Evolutionary conservation across 2,888 invertebrate genomes (phyloP).

Genomic region (Melanophora roralis): DNA sequence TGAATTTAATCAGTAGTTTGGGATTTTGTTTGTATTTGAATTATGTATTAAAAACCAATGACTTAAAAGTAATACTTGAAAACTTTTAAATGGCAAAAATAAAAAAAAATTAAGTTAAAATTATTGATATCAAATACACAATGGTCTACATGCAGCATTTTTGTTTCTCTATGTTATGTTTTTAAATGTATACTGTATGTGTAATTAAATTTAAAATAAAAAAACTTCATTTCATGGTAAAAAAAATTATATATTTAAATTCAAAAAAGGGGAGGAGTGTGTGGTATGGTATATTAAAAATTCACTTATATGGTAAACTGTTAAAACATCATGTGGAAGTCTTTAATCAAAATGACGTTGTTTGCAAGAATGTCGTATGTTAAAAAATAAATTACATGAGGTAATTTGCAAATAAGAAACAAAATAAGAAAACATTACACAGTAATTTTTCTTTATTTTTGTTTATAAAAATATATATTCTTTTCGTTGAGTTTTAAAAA

Average conservation of each 20-base stretch:
- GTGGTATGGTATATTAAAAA: constrained; percentile 3
- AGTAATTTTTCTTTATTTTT: constrained; percentile 50
- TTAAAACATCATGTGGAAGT: background rate
- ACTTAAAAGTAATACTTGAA: constrained; percentile 43
- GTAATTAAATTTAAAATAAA: constrained; percentile 36
- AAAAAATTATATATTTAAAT: constrained; percentile 16
- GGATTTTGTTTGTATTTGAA: background rate
- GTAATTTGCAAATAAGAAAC: constrained; percentile 51
- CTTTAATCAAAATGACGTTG: background rate
- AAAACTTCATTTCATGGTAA: constrained; percentile 47
- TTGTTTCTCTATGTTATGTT: background rate
- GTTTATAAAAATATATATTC: too few relatives aligned
- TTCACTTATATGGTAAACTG: constrained; percentile 19
- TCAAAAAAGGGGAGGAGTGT: background rate
- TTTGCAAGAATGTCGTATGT: background rate
- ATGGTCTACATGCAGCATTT: constrained; percentile 38
- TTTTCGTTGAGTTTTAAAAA: constrained; percentile 37
- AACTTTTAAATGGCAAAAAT: constrained; percentile 45
- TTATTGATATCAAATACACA: constrained; percentile 5
- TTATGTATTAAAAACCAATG: constrained; percentile 1
- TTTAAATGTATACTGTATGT: constrained; percentile 20
- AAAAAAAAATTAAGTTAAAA: background rate
- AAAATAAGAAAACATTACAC: constrained; percentile 59
- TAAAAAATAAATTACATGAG: constrained; percentile 50
- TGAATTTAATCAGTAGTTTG: background rate